A percentile compares a stretch with the other conserved stretches of the same genome.
These are phyloP conservation scores for Aldrovandia affinis DNA, from an alignment of 2,797 vertebrate species.

Conservation along the genomic window DNA sequence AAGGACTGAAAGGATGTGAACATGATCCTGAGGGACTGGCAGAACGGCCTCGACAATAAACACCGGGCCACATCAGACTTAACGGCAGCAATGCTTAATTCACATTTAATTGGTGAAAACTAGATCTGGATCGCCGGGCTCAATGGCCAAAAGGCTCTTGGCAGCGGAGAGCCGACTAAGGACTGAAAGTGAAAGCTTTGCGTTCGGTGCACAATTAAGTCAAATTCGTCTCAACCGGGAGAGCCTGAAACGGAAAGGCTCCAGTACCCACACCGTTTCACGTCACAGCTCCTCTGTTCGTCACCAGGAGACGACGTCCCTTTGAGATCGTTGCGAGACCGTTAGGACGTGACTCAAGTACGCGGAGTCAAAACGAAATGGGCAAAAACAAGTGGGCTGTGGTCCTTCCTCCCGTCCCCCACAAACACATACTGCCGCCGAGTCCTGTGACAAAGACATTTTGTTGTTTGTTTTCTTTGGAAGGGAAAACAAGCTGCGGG, in stretches of 20 bases:
- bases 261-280: not conserved
- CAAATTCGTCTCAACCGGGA: not conserved
- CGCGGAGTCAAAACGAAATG: not conserved
- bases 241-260: not conserved
- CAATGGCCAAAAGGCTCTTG: not conserved
- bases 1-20: not conserved
- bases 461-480: not conserved
- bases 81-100: not conserved
- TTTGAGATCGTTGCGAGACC: not conserved
- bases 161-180: not conserved
- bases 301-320: not conserved
- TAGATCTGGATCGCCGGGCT: not conserved
- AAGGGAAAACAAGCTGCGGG: not conserved
- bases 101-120: not conserved
- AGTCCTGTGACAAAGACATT: not conserved
- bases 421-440: not conserved
- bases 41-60: not conserved
- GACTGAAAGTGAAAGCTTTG: slow-evolving; percentile 3
- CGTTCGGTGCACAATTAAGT: not conserved
- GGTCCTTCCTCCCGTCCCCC: not conserved
- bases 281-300: not conserved
- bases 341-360: not conserved
- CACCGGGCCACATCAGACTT: not conserved
- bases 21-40: not conserved
- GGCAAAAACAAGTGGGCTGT: not conserved